phyloP scores from a whole-genome alignment of 1,140 invertebrate species.

The Phthorimaea operculella region DNA sequence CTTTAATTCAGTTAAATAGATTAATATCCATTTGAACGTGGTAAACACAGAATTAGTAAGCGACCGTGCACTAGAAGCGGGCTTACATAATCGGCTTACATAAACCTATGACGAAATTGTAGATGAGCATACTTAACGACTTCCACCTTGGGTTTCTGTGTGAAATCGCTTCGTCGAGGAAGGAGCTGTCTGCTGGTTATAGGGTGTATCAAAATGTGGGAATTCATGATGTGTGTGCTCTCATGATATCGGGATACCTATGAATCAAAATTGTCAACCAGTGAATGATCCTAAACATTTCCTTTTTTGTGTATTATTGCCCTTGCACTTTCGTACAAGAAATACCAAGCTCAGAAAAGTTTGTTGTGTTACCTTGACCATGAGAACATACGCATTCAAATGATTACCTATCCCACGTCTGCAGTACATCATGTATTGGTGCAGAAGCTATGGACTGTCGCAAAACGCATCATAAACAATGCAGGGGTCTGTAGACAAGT shows the following conservation, averaged over 20 bases:
- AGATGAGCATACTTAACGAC: slow-evolving; percentile 44
- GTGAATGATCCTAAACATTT: too few relatives aligned
- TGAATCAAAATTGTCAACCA: too few relatives aligned
- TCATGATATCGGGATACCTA: too few relatives aligned
- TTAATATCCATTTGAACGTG: neutral
- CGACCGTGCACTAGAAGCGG: slow-evolving; percentile 40
- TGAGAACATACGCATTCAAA: too few relatives aligned
- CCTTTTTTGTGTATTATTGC: too few relatives aligned
- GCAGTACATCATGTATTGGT: too few relatives aligned
- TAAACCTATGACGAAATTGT: slow-evolving; percentile 52
- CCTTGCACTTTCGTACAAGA: too few relatives aligned
- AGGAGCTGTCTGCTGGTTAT: neutral
- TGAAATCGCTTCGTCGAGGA: neutral
- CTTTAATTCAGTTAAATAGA: too few relatives aligned
- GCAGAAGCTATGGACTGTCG: neutral
- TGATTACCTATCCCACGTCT: too few relatives aligned
- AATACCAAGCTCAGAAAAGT: too few relatives aligned
- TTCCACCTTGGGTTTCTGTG: slow-evolving; percentile 32
- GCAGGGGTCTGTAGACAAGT: neutral
- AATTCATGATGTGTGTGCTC: neutral
- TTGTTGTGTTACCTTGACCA: too few relatives aligned
- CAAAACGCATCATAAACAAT: neutral
- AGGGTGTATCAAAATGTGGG: neutral
- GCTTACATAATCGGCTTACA: slow-evolving; percentile 55
- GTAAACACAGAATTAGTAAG: slow-evolving; percentile 13